These are phyloP conservation scores for Xylota segnis DNA, from an alignment of 2,888 invertebrate genomes.

Conservation along the genomic window DNA sequence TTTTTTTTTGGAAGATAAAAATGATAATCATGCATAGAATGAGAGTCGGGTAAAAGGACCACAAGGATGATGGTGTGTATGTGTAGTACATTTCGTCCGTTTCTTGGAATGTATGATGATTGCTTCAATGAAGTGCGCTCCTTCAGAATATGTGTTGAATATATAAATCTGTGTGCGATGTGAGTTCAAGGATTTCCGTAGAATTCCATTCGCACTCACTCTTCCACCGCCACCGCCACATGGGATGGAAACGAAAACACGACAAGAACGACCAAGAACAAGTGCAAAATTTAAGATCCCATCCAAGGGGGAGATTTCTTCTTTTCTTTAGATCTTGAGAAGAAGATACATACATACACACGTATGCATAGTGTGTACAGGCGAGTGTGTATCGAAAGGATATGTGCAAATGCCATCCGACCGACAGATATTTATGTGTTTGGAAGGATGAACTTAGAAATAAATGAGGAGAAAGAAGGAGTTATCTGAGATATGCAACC, in stretches of 20 bases:
- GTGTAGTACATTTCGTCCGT: slow-evolving; percentile 51
- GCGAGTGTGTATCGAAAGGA: slow-evolving; percentile 31
- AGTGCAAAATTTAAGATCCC: slow-evolving; percentile 73
- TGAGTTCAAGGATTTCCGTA: slow-evolving; percentile 73
- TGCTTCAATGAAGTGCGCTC: slow-evolving; percentile 76
- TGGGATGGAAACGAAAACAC: too few species aligned
- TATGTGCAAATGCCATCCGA: slow-evolving; percentile 71
- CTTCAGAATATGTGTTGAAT: slow-evolving; percentile 73
- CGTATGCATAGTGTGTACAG: neutral
- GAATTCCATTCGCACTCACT: slow-evolving; percentile 53
- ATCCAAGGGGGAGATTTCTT: slow-evolving; percentile 19
- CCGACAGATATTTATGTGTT: slow-evolving; percentile 73
- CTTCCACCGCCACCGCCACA: neutral
- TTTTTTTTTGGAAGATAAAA: slow-evolving; percentile 50
- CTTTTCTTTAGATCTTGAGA: slow-evolving; percentile 51
- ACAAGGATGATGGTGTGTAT: slow-evolving; percentile 1
- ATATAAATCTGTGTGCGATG: slow-evolving; percentile 73
- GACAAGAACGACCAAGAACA: slow-evolving; percentile 45
- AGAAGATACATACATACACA: slow-evolving; percentile 4
- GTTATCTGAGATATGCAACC: slow-evolving; percentile 67
- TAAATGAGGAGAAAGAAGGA: slow-evolving; percentile 50
- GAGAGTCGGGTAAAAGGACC: slow-evolving; percentile 26
- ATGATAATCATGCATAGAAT: slow-evolving; percentile 60
- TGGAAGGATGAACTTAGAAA: slow-evolving; percentile 42
- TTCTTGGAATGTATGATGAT: slow-evolving; percentile 74